Evolutionary conservation across 1,140 invertebrate species (phyloP), one percentile per base, ranked within the genome.

Genomic region (Propsilocerus akamusi): DNA sequence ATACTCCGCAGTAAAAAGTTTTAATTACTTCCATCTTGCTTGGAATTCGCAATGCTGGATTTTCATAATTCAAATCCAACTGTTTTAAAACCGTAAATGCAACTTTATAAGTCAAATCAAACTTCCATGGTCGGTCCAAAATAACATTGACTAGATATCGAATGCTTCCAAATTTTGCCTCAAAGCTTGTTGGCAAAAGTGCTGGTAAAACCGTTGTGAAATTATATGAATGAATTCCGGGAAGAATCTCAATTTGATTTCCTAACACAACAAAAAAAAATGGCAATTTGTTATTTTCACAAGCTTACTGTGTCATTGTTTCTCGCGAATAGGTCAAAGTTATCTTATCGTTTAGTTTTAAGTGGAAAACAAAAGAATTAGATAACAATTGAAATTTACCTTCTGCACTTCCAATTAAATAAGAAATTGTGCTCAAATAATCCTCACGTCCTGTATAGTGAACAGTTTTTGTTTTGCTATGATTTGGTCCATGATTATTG

Each of bases 41-140:
- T 3, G 34, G 34, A 41, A 41, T 41, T 20, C 14, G 8, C 10
- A 55, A 20, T 23, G 58, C 51, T 7, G 49, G 52, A 20, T 41
- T 41, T 41, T 41, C 34, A 41, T 41, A 41, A 62, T 86, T 86
- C 22, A 86, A 72, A 68, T 86, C 81, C 48, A 81, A 71, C 8
- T 78, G 75, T 53, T 74, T 72, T 26, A 84, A 71, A 17, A 87
- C 77, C 8, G 79, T 82, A 57, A 86, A 83, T 12, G 76, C 73
- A 54, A 71, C 72, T 61, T 83, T 82, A 32, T 72, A 72, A 55
- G 77, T 77, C 54, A 82, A 75, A 65, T 86, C 82, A 57, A 82
- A 80, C 23, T 77, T 77, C 74, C 81, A 84, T 11, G 80, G 78
- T 20, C 82, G 74, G 64, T 85, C 82, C 52, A 87, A 65, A 7